Base-by-base conservation (phyloP, 2,797 vertebrate species). In the Alectoris magna region DNA sequence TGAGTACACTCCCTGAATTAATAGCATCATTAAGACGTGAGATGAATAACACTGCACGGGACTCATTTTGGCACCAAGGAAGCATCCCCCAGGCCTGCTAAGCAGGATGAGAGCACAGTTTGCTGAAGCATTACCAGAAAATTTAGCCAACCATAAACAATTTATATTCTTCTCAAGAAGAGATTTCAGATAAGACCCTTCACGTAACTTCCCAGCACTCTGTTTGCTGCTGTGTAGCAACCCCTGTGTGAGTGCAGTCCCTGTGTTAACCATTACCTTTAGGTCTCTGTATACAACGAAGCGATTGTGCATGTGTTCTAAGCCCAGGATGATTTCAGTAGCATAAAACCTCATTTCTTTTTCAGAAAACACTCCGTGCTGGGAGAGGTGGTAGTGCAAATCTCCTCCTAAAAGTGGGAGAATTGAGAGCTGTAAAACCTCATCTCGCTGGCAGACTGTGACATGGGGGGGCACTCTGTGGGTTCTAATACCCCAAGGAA, bases 281-380 rank as follows among this genome's bases (percentile, higher is more conserved):
- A 99, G 98, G 97, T 99, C 99, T 96, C 99, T 97, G 98, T 99
- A 99, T 56, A 99, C 99, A 0, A 99, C 99, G 6, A 98, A 99
- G 84, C 99, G 98, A 91, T 98, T 98, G 97, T 99, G 99, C 99
- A 99, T 99, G 97, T 99, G 99, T 60, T 99, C 99, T 81, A 99
- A 98, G 12, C 99, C 99, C 94, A 99, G 98, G 96, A 99, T 99
- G 97, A 99, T 99, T 95, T 99, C 99, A 3, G 99, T 98, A 36
- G 99, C 99, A 39, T 99, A 99, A 97, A 99, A 99, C 22, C 99
- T 98, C 99, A 99, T 99, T 96, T 99, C 99, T 88, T 99, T 99
- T 97, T 99, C 99, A 3, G 98, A 99, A 96, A 99, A 99, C 39
- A 99, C 99, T 5, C 99, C 99, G 0, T 99, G 99, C 94, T 99